These are phyloP conservation scores for Turnix velox DNA, from an alignment of 2,113 vertebrate species.

Conservation along the genomic window DNA sequence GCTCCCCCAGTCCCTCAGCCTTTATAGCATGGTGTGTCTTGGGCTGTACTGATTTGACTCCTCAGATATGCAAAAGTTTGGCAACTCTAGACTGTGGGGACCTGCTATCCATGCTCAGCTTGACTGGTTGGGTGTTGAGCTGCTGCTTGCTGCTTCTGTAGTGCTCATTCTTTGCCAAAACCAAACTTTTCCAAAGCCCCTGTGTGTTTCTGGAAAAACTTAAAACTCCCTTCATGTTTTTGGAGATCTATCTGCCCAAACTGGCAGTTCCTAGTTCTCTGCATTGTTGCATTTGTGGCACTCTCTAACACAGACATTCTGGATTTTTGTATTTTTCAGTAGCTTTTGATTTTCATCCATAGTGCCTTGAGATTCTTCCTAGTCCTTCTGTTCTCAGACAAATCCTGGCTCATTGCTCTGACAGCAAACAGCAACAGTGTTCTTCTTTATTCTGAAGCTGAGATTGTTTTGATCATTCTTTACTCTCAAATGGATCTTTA, in stretches of 20 bases:
- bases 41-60: background rate
- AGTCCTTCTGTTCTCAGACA: background rate
- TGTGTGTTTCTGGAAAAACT: background rate
- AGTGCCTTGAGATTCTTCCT: background rate
- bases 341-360: background rate
- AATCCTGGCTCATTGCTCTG: background rate
- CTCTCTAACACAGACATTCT: background rate
- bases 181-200: background rate
- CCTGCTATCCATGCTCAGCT: fast-evolving
- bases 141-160: background rate
- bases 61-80: background rate
- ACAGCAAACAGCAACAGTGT: background rate
- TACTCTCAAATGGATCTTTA: background rate
- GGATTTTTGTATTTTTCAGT: background rate
- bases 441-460: background rate
- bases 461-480: background rate
- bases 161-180: background rate
- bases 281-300: background rate
- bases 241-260: background rate
- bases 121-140: background rate
- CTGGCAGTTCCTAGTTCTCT: background rate
- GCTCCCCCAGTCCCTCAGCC: background rate
- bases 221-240: background rate
- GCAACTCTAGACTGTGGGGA: background rate
- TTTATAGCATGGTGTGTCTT: fast-evolving